Evolutionary conservation across 2,888 invertebrate genomes (phyloP).

Genomic region (Drosophila fulvimacula): DNA sequence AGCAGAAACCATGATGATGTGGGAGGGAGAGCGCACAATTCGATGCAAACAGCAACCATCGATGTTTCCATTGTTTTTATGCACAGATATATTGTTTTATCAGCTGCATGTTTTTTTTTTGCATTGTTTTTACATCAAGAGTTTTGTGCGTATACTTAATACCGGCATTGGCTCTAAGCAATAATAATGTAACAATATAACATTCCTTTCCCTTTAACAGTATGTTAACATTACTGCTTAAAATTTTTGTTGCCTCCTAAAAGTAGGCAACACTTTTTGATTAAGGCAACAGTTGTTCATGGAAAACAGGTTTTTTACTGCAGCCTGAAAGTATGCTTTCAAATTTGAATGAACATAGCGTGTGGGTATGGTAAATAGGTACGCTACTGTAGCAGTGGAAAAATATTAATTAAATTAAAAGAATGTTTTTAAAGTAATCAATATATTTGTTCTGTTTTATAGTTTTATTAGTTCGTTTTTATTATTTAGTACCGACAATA

Average conservation of each 20-base stretch:
- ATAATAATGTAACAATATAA: background rate
- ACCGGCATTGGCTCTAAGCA: too few species aligned
- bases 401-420: background rate
- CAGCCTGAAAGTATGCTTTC: conserved; percentile 58
- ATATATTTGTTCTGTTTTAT: too few species aligned
- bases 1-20: conserved; percentile 24
- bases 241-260: background rate
- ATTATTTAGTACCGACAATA: background rate
- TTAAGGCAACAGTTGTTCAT: background rate
- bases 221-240: background rate
- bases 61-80: conserved; percentile 1
- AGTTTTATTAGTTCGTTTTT: background rate
- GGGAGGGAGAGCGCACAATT: conserved; percentile 2
- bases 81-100: conserved; percentile 6
- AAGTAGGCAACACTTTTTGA: conserved; percentile 30
- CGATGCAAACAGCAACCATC: conserved; percentile 17
- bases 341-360: background rate
- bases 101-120: conserved; percentile 8
- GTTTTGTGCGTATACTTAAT: conserved; percentile 12
- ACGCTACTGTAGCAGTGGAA: conserved; percentile 14
- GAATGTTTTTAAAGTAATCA: background rate
- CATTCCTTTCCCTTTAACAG: background rate
- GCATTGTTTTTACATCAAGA: background rate
- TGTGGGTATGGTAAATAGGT: background rate
- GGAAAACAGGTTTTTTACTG: background rate